A percentile compares a stretch with the other conserved stretches of the same genome.
These are phyloP conservation scores for Drosophila melanosoma DNA, from an alignment of 2,888 invertebrate genomes.

Conservation along the genomic window DNA sequence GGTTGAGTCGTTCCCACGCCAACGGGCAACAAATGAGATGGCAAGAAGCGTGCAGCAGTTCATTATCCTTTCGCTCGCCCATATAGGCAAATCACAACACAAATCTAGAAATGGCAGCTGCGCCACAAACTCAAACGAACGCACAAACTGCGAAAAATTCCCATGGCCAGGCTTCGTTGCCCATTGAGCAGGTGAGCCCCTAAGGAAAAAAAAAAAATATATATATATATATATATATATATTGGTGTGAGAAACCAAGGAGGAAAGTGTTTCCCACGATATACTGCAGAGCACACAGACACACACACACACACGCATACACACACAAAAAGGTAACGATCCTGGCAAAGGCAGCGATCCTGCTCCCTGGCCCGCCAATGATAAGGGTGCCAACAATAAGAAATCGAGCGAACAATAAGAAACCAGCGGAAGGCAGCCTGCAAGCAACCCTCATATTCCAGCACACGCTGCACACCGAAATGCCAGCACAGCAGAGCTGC, in stretches of 20 bases:
- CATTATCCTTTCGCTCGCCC: slow-evolving; percentile 68
- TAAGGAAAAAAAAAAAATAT: slow-evolving; percentile 5
- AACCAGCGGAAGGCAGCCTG: slow-evolving; percentile 65
- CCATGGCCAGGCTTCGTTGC: slow-evolving; percentile 65
- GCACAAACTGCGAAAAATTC: slow-evolving; percentile 73
- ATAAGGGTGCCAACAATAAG: slow-evolving; percentile 80
- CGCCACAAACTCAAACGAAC: slow-evolving; percentile 49
- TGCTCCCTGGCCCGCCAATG: slow-evolving; percentile 70
- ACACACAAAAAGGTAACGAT: slow-evolving; percentile 53
- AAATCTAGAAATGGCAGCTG: slow-evolving; percentile 79
- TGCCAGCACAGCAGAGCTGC: slow-evolving; percentile 63
- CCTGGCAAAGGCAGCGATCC: slow-evolving; percentile 68
- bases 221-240: slow-evolving; percentile 20
- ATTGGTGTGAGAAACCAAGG: slow-evolving; percentile 85
- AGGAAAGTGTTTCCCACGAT: slow-evolving; percentile 85
- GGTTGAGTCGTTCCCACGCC: slow-evolving; percentile 66
- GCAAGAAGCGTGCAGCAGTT: slow-evolving; percentile 68
- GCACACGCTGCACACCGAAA: slow-evolving; percentile 58
- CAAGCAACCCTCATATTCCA: slow-evolving; percentile 70
- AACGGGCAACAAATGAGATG: slow-evolving; percentile 55
- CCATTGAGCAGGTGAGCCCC: slow-evolving; percentile 83
- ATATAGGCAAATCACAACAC: slow-evolving; percentile 76
- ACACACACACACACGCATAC: slow-evolving; percentile 34
- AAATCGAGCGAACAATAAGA: slow-evolving; percentile 75
- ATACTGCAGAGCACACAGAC: slow-evolving; percentile 59